Conservation (phyloP, 2,888 invertebrate genomes). For the Plagiodera versicolora region DNA sequence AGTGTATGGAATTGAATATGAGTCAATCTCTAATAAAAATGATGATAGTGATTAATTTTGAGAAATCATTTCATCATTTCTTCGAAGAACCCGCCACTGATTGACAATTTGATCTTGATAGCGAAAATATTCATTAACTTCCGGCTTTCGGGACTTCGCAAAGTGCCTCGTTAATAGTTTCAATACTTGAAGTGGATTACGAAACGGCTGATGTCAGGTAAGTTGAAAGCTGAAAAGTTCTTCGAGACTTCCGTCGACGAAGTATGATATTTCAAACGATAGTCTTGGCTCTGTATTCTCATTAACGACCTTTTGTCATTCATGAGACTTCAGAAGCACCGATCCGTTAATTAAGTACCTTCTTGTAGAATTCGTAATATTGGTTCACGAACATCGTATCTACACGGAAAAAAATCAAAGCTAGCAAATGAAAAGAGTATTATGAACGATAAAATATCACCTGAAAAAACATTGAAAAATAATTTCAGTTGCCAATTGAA, state of each 20-base stretch:
- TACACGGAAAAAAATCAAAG: too few species aligned
- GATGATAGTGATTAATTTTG: too few species aligned
- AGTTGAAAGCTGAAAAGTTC: background rate
- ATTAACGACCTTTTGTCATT: background rate
- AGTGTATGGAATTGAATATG: too few species aligned
- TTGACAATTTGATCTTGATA: background rate
- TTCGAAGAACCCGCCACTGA: too few species aligned
- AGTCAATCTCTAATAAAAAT: too few species aligned
- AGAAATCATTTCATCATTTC: too few species aligned
- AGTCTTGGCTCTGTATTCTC: background rate
- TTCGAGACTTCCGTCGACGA: background rate
- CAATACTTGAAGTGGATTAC: background rate
- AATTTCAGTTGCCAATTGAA: too few species aligned
- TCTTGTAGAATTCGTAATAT: background rate
- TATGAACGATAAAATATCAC: too few species aligned
- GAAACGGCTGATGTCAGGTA: background rate
- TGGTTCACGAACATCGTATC: background rate
- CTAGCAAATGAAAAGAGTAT: too few species aligned
- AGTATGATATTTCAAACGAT: background rate
- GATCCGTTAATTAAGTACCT: background rate
- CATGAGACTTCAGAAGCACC: background rate
- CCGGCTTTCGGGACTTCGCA: background rate
- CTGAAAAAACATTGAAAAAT: too few species aligned
- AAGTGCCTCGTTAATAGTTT: background rate
- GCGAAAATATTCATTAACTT: background rate